These are phyloP conservation scores for Thunnus thynnus DNA, from an alignment of 2,113 vertebrate genomes.

Conservation along the genomic window DNA sequence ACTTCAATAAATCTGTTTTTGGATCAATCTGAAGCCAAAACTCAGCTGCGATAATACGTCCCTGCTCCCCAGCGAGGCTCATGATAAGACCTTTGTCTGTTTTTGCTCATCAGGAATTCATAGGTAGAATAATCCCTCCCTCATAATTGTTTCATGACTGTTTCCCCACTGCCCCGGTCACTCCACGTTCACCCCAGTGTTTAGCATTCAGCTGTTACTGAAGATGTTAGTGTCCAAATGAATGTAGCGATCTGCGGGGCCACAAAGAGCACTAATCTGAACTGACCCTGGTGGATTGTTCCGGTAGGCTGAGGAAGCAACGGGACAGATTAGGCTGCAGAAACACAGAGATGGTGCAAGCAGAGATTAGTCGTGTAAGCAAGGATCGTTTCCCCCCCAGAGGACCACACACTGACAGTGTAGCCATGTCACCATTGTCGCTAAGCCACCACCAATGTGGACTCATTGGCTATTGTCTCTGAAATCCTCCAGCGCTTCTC, in stretches of 20 bases:
- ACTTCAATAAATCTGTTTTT: slow-evolving; percentile 11
- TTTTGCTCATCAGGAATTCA: slow-evolving; percentile 79
- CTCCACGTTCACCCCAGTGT: slow-evolving; percentile 63
- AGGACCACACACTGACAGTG: slow-evolving; percentile 98
- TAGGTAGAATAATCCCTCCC: slow-evolving; percentile 77
- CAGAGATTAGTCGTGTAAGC: slow-evolving; percentile 93
- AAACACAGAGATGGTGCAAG: slow-evolving; percentile 85
- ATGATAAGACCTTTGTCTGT: slow-evolving; percentile 68
- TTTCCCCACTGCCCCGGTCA: slow-evolving; percentile 61
- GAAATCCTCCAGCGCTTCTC: slow-evolving; percentile 81
- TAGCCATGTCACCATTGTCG: slow-evolving; percentile 89
- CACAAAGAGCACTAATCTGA: slow-evolving; percentile 94
- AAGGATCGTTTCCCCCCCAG: slow-evolving; percentile 78
- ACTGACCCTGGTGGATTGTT: slow-evolving; percentile 92
- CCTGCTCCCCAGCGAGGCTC: slow-evolving; percentile 53
- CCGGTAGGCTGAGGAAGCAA: slow-evolving; percentile 86
- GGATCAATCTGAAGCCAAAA: slow-evolving; percentile 20
- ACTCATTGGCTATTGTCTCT: slow-evolving; percentile 79
- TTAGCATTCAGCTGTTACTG: slow-evolving; percentile 92
- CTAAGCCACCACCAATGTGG: slow-evolving; percentile 70
- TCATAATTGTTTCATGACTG: slow-evolving; percentile 69
- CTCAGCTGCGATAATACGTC: slow-evolving; percentile 22
- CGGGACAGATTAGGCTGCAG: slow-evolving; percentile 91
- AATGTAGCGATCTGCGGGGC: slow-evolving; percentile 86
- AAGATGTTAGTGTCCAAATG: slow-evolving; percentile 92